These are phyloP conservation scores for Macrotus californicus DNA, from an alignment of 2,113 vertebrate species.

Conservation along the genomic window DNA sequence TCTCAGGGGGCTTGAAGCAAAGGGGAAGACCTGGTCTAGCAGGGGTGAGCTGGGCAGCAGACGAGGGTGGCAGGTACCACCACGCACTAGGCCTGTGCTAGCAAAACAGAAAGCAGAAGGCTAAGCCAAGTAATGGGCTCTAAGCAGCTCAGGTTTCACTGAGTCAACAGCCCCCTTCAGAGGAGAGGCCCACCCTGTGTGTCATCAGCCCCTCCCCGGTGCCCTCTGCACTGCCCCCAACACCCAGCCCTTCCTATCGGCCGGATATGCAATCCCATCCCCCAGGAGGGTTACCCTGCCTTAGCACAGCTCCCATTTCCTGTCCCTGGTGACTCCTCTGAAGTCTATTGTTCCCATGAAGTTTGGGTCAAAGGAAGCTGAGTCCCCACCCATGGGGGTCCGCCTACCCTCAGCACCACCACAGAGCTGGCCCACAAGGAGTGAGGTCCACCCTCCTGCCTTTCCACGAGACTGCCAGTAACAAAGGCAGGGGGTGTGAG, in stretches of 20 bases:
- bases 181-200: constrained; percentile 9
- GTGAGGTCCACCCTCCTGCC: neutral
- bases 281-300: constrained; percentile 66
- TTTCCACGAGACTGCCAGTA: neutral
- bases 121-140: neutral
- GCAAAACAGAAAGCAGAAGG: neutral
- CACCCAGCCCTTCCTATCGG: constrained; percentile 34
- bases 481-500: neutral
- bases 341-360: constrained; percentile 68
- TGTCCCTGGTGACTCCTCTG: constrained; percentile 67
- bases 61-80: neutral
- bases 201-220: constrained; percentile 39
- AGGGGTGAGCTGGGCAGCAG: neutral
- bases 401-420: neutral
- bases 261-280: constrained; percentile 62
- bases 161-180: constrained; percentile 36
- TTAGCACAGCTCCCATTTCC: constrained; percentile 67
- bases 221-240: constrained; percentile 52
- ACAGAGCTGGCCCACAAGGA: neutral
- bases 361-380: constrained; percentile 69
- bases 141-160: constrained; percentile 10
- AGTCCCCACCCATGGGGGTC: constrained; percentile 67
- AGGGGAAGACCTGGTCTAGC: neutral
- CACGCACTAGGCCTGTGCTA: neutral
- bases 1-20: constrained; percentile 5